Evolutionary conservation across 1,140 invertebrate genomes (phyloP).

Genomic region (Daktulosphaira vitifoliae): DNA sequence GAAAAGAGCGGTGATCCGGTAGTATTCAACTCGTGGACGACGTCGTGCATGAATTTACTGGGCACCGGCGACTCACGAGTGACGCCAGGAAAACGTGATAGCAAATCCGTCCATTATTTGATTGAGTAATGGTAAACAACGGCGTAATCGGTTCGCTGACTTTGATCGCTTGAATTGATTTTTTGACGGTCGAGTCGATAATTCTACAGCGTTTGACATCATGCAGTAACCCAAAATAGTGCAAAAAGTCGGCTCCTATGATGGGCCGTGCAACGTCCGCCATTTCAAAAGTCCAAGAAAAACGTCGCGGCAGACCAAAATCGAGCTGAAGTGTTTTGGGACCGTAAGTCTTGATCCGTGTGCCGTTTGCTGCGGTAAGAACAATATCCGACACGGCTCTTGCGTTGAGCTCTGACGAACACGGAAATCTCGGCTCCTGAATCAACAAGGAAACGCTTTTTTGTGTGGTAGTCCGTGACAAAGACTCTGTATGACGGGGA

Average conservation of each 20-base stretch:
- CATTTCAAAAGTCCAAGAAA: neutral
- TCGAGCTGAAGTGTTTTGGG: neutral
- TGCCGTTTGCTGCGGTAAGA: slow-evolving; percentile 36
- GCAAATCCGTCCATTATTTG: neutral
- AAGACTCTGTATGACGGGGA: too few species aligned
- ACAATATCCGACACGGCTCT: neutral
- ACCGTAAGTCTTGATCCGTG: neutral
- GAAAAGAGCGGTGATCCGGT: too few species aligned
- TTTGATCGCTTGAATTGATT: neutral
- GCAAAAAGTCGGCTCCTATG: neutral
- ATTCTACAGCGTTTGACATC: neutral
- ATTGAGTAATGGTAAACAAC: too few species aligned
- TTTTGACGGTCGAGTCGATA: neutral
- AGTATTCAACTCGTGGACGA: too few species aligned
- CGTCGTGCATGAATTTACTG: neutral
- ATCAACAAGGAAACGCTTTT: neutral
- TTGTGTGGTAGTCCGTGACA: neutral
- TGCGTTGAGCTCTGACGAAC: neutral
- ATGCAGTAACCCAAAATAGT: neutral
- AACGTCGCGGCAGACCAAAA: neutral
- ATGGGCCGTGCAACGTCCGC: neutral
- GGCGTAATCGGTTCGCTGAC: neutral
- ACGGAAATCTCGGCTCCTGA: slow-evolving; percentile 14
- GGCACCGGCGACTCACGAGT: neutral
- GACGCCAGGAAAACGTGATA: neutral